Conservation (phyloP, 2,888 invertebrate species). For the Drosophila lutescens region DNA sequence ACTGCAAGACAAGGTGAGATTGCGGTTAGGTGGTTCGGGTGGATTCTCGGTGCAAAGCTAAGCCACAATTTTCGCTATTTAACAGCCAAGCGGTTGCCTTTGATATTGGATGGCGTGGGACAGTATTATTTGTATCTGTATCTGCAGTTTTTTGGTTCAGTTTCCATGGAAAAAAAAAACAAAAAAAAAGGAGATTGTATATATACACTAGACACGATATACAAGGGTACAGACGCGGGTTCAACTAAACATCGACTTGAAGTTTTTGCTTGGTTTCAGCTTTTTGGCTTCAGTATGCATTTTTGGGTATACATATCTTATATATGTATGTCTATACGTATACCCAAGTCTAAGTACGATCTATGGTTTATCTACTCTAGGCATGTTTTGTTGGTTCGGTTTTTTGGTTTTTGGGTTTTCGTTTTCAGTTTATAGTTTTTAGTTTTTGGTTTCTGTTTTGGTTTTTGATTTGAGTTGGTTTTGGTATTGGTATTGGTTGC, state of each 20-base stretch:
- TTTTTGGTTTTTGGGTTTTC: slow-evolving; percentile 19
- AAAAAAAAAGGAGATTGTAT: slow-evolving; percentile 14
- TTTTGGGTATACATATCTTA: slow-evolving; percentile 18
- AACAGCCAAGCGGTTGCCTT: slow-evolving; percentile 38
- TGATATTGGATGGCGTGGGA: slow-evolving; percentile 32
- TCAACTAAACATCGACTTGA: slow-evolving; percentile 48
- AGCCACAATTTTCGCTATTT: slow-evolving; percentile 44
- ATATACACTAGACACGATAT: slow-evolving; percentile 37
- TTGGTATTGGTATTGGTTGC: slow-evolving; percentile 36
- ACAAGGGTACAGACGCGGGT: slow-evolving; percentile 27
- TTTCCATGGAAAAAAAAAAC: slow-evolving; percentile 4
- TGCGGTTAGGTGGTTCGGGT: slow-evolving; percentile 23
- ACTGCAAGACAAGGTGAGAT: slow-evolving; percentile 37
- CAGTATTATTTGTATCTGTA: slow-evolving; percentile 15
- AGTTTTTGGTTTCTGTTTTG: slow-evolving; percentile 40
- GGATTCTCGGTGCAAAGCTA: slow-evolving; percentile 47
- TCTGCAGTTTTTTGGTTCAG: slow-evolving; percentile 7
- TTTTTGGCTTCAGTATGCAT: slow-evolving; percentile 37
- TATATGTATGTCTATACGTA: slow-evolving; percentile 24
- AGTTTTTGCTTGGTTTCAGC: slow-evolving; percentile 32
- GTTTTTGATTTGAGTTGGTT: slow-evolving; percentile 34
- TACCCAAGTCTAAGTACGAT: slow-evolving; percentile 45
- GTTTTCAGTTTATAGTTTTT: slow-evolving; percentile 32
- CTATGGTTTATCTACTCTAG: slow-evolving; percentile 43
- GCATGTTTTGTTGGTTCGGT: slow-evolving; percentile 47